Evolutionary conservation across 2,888 invertebrate species (phyloP).

Genomic region (Agonum fuliginosum): DNA sequence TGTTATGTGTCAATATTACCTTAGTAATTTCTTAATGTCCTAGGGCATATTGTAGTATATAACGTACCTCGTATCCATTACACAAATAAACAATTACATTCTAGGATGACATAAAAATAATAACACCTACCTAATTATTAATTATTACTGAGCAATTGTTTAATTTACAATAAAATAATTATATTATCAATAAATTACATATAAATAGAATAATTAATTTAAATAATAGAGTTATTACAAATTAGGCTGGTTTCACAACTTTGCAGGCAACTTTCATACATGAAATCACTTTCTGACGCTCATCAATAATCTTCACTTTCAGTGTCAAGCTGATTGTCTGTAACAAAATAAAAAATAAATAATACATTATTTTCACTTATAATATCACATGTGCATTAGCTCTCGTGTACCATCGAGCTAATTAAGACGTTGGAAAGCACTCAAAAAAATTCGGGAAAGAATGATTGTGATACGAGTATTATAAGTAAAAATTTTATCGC

Average conservation of each 20-base stretch:
- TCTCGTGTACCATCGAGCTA: no score
- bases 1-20: no score
- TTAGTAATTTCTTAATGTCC: no score
- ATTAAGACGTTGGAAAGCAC: no score
- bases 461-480: no score
- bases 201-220: background rate
- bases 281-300: background rate
- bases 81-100: no score
- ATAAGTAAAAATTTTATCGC: no score
- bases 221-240: background rate
- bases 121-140: background rate
- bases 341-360: background rate
- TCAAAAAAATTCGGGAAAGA: no score
- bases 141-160: background rate
- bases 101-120: no score
- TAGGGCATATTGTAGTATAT: no score
- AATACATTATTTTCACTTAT: slow-evolving; percentile 1
- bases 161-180: background rate
- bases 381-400: no score
- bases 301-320: slow-evolving; percentile 33
- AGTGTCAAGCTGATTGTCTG: slow-evolving; percentile 14
- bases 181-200: background rate
- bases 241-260: background rate
- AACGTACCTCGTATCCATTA: no score
- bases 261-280: slow-evolving; percentile 18